Evolutionary conservation across 2,888 invertebrate genomes (phyloP).

Genomic region (Sarcophaga caerulescens): DNA sequence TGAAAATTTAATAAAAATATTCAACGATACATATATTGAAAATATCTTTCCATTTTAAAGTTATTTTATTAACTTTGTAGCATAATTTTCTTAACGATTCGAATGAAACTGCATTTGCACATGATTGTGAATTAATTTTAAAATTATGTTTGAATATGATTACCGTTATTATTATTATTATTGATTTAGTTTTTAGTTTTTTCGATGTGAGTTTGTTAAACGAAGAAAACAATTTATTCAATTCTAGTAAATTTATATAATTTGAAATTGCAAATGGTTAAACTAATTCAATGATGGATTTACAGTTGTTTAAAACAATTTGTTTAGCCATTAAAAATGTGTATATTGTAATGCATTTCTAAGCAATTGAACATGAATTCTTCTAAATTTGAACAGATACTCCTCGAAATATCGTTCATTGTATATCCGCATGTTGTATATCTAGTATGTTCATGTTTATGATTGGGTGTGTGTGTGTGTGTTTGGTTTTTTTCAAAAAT

Average conservation of each 20-base stretch:
- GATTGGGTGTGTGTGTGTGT: neutral
- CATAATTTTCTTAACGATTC: neutral
- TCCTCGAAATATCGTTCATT: neutral
- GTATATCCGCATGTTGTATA: neutral
- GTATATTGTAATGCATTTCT: conserved; percentile 51
- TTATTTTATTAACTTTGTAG: too few relatives aligned
- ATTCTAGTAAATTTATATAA: conserved; percentile 15
- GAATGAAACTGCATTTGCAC: neutral
- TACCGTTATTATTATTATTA: too few relatives aligned
- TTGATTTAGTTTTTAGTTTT: too few relatives aligned
- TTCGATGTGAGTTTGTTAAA: too few relatives aligned
- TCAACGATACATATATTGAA: neutral
- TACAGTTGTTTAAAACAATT: conserved; percentile 56
- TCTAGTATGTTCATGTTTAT: neutral
- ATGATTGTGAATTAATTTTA: too few relatives aligned
- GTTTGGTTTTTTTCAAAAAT: neutral
- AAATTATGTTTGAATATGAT: too few relatives aligned
- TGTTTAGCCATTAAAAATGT: conserved; percentile 56
- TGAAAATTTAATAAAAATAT: neutral
- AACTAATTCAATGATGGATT: conserved; percentile 46
- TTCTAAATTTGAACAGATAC: neutral
- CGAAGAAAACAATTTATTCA: neutral
- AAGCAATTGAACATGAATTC: conserved; percentile 52
- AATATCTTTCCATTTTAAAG: too few relatives aligned
- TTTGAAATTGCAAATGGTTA: conserved; percentile 32